Base-by-base conservation (phyloP, 2,888 invertebrate genomes). In the Fragum sueziense region DNA sequence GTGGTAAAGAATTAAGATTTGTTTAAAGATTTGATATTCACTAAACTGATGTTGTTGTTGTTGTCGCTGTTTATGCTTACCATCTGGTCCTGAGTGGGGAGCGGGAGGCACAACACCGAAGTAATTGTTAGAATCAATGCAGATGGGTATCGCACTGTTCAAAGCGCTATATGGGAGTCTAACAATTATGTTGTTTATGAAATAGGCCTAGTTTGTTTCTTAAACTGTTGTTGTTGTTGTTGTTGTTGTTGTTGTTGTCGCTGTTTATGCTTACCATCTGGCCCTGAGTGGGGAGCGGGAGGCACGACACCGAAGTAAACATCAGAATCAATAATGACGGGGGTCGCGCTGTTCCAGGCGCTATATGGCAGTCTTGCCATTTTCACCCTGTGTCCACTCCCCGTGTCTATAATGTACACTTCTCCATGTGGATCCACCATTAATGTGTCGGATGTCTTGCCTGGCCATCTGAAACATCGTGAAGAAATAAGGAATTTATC, bases 391-490 rank as follows among this genome's bases (percentile, higher is more conserved):
- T 61, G 31, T 3, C 61, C 61, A 11, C 2, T 1, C 33, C 61
- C 33, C 20, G 11, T 2, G 6, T n/a, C 29, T 25, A 61, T 61
- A 14, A 61, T 61, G 27, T 61, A 61, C 61, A 61, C 61, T n/a
- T 61, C 61, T 7, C 61, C 61, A 3, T 29, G 29, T 6, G 61
- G 61, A n/a, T 61, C 61, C 6, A 61, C 61, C 61, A 61, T 61
- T 33, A 61, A n/a, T 4, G 61, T 61, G 61, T 61, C 33, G n/a
- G 61, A 61, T 31, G 29, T 27, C n/a, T 4, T 33, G 2, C 27
- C 61, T 4, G 61, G 27, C 61, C 61, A 61, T 6, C 61, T 61
- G 33, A n/a, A n/a, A n/a, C n/a, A n/a, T n/a, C n/a, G n/a, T n/a
- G n/a, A n/a, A n/a, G n/a, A n/a, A n/a, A n/a, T n/a, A n/a, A n/a